These are phyloP conservation scores for Mustelus asterias DNA, from an alignment of 2,113 vertebrate genomes.

Conservation along the genomic window DNA sequence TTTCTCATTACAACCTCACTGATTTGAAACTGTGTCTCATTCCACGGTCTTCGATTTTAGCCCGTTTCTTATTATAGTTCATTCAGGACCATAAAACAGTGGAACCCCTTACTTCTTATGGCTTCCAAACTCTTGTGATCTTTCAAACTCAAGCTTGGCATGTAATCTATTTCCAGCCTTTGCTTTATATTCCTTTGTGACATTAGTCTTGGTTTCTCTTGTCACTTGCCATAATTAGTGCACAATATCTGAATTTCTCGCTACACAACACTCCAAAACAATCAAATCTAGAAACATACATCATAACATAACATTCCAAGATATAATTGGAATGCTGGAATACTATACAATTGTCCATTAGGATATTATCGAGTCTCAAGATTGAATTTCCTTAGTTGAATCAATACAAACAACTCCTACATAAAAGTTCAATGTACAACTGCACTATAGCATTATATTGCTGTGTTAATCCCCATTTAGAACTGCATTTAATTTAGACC, in stretches of 20 bases:
- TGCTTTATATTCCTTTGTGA: background rate
- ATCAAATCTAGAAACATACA: background rate
- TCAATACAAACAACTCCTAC: background rate
- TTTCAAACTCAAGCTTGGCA: background rate
- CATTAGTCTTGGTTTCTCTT: background rate
- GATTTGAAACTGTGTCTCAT: background rate
- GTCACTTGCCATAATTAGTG: background rate
- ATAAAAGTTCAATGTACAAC: background rate
- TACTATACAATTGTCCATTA: background rate
- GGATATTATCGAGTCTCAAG: background rate
- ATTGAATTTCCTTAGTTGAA: background rate
- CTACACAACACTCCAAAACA: background rate
- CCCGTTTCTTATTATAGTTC: background rate
- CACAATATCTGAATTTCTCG: background rate
- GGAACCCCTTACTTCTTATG: background rate
- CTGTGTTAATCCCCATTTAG: background rate
- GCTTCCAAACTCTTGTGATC: background rate
- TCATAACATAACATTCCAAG: background rate
- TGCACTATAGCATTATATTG: background rate
- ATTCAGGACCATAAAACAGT: background rate
- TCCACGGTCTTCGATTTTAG: background rate
- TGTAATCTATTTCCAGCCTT: background rate
- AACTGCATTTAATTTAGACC: background rate
- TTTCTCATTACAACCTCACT: background rate
- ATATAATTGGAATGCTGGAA: background rate